These are phyloP conservation scores for Gymnocypris eckloni DNA, from an alignment of 2,797 vertebrate species.

Conservation along the genomic window DNA sequence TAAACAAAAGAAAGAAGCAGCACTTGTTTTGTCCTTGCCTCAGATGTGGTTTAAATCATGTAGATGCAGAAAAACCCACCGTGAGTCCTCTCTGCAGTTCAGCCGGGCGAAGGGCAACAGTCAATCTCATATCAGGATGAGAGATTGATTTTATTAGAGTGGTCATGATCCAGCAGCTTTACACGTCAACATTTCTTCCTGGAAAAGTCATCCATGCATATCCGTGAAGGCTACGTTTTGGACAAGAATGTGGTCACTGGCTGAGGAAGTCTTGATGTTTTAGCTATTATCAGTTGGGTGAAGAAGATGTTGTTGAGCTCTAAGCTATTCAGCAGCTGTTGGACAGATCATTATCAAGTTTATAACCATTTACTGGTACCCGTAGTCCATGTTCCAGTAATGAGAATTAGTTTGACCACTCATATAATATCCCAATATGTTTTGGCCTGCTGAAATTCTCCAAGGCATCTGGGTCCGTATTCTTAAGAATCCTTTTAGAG, in stretches of 20 bases:
- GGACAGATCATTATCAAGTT: conserved; percentile 24
- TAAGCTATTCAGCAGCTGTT: conserved; percentile 31
- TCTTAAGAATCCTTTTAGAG: no score
- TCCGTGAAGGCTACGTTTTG: conserved; percentile 2
- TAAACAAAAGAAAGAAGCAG: not conserved
- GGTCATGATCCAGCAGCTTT: conserved; percentile 41
- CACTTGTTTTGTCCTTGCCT: not conserved
- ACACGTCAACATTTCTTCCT: conserved; percentile 47
- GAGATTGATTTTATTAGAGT: conserved; percentile 52
- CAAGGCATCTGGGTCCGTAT: not conserved
- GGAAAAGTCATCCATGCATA: conserved; percentile 47
- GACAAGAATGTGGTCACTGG: conserved; percentile 31
- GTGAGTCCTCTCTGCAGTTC: not conserved
- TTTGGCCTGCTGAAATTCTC: not conserved
- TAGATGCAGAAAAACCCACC: not conserved
- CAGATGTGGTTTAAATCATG: conserved; percentile 13
- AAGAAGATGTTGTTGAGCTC: conserved; percentile 42
- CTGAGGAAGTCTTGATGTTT: conserved; percentile 38
- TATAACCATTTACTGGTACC: conserved; percentile 42
- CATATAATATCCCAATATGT: not conserved
- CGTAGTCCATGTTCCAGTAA: conserved; percentile 8
- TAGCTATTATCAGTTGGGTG: conserved; percentile 41
- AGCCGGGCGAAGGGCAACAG: not conserved
- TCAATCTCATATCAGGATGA: conserved; percentile 23
- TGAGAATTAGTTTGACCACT: conserved; percentile 5